Conservation (phyloP, 2,113 vertebrate species). For the Hippocampus comes region DNA sequence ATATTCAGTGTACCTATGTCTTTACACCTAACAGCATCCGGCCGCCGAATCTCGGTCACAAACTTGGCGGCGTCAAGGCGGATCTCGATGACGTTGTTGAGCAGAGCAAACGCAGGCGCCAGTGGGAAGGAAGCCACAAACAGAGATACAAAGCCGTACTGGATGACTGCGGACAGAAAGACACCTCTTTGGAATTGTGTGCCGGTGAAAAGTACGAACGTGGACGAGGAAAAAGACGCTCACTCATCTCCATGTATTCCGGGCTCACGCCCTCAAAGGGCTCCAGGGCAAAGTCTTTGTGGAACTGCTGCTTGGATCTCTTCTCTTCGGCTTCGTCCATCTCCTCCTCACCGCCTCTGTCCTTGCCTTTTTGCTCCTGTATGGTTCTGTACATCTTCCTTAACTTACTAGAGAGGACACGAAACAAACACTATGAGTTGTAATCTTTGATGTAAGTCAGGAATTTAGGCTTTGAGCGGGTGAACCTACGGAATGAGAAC, state of each 20-base stretch:
- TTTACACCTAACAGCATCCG: slow-evolving; percentile 89
- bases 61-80: slow-evolving; percentile 95
- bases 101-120: slow-evolving; percentile 91
- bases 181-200: neutral
- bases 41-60: slow-evolving; percentile 86
- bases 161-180: slow-evolving; percentile 78
- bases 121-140: slow-evolving; percentile 97
- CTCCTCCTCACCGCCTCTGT: slow-evolving; percentile 55
- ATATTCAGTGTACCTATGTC: slow-evolving; percentile 82
- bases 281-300: slow-evolving; percentile 85
- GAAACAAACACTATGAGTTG: neutral
- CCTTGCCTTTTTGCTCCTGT: slow-evolving; percentile 78
- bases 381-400: slow-evolving; percentile 92
- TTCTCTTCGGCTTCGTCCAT: slow-evolving; percentile 64
- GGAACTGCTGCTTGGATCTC: slow-evolving; percentile 83
- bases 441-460: neutral
- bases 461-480: too few relatives aligned
- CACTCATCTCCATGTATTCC: slow-evolving; percentile 99
- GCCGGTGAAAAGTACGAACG: neutral
- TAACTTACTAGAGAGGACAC: slow-evolving; percentile 78
- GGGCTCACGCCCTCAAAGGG: slow-evolving; percentile 89
- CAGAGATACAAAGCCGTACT: slow-evolving; percentile 95
- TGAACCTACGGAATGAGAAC: slow-evolving; percentile 92
- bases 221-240: slow-evolving; percentile 39
- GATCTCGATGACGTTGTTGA: slow-evolving; percentile 97